A percentile compares a stretch with the other conserved stretches of the same genome.
These are phyloP conservation scores for Percopsis transmontana DNA, from an alignment of 2,113 vertebrate species.

Conservation along the genomic window DNA sequence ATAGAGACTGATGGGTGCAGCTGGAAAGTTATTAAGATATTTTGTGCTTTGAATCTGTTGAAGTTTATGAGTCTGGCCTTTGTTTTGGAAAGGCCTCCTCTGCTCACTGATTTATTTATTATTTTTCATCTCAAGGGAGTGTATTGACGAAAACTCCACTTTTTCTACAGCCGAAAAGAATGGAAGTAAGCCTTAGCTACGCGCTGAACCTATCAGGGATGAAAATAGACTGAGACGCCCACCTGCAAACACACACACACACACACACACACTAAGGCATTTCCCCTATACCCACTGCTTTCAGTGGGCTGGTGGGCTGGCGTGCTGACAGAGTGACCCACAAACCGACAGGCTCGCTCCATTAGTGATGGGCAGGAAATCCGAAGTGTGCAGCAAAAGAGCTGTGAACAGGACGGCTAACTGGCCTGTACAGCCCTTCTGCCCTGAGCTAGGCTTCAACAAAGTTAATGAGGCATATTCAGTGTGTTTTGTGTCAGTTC, in stretches of 20 bases:
- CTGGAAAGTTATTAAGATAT: conserved; percentile 44
- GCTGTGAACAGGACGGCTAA: conserved; percentile 16
- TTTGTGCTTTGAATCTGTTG: conserved; percentile 55
- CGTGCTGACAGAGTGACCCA: conserved; percentile 44
- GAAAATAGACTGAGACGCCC: conserved; percentile 40
- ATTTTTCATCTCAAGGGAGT: conserved; percentile 46
- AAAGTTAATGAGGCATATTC: conserved; percentile 48
- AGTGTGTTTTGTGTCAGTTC: conserved; percentile 29
- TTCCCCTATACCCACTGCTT: conserved; percentile 39
- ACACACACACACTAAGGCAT: conserved; percentile 24
- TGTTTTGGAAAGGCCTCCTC: conserved; percentile 63
- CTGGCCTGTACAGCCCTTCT: conserved; percentile 38
- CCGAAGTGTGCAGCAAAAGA: conserved; percentile 12
- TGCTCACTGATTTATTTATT: conserved; percentile 74
- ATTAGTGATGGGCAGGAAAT: not conserved
- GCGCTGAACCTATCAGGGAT: conserved; percentile 38
- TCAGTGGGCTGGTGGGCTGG: conserved; percentile 31
- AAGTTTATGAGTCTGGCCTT: conserved; percentile 61
- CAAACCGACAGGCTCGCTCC: conserved; percentile 43
- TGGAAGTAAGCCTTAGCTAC: conserved; percentile 51
- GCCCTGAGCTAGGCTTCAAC: conserved; percentile 35
- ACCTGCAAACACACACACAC: conserved; percentile 2
- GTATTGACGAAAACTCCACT: conserved; percentile 58
- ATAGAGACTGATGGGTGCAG: not conserved
- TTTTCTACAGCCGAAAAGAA: conserved; percentile 53